Conservation (phyloP, 2,797 vertebrate genomes). For the Mionectes olivaceus region DNA sequence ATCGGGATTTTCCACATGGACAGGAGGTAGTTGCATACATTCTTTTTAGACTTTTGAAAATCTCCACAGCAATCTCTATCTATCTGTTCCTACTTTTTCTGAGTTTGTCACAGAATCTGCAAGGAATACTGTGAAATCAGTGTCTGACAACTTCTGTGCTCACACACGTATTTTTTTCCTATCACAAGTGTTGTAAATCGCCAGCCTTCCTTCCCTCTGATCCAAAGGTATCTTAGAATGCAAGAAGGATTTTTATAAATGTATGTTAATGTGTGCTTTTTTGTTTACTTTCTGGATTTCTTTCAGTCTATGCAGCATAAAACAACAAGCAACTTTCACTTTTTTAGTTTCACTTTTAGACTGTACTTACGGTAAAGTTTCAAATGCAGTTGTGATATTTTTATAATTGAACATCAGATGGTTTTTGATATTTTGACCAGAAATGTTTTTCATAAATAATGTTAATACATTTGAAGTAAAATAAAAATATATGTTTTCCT, state of each 20-base stretch:
- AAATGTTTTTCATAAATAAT: not conserved
- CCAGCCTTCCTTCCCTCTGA: not conserved
- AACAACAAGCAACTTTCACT: slow-evolving; percentile 61
- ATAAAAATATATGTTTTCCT: not conserved
- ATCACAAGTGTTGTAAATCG: not conserved
- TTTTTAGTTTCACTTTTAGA: slow-evolving; percentile 72
- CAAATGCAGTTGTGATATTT: slow-evolving; percentile 30
- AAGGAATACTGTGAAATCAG: not conserved
- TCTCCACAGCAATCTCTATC: not conserved
- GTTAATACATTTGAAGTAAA: not conserved
- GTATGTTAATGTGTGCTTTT: not conserved
- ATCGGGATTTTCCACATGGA: not conserved
- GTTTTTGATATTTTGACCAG: not conserved
- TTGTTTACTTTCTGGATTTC: slow-evolving; percentile 55
- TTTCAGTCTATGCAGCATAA: slow-evolving; percentile 1
- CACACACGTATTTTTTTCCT: not conserved
- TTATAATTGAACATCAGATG: slow-evolving; percentile 2
- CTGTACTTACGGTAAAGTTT: slow-evolving; percentile 47
- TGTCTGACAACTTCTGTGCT: not conserved
- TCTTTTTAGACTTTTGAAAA: not conserved
- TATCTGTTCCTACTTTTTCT: not conserved
- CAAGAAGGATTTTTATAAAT: not conserved
- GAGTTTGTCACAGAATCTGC: not conserved
- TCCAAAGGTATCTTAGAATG: not conserved
- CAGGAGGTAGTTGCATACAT: not conserved